Evolutionary conservation across 2,888 invertebrate genomes (phyloP).

Genomic region (Oscheius sp.): DNA sequence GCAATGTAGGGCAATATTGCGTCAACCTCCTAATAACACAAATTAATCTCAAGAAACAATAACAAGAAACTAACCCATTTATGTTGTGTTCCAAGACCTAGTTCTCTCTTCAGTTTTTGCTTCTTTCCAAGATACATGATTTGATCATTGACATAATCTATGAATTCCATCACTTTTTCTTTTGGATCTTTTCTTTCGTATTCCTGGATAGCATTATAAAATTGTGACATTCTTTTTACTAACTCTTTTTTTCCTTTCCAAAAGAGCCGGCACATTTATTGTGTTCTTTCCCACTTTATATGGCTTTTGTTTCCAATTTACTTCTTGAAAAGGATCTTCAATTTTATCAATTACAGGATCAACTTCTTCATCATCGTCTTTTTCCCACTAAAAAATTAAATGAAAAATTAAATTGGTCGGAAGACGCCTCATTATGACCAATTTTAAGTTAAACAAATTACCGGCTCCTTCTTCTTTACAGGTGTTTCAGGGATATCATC

Average conservation of each 20-base stretch:
- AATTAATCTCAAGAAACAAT: not conserved
- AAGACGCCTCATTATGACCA: too few species aligned
- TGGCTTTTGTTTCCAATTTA: constrained; percentile 23
- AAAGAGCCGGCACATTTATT: not conserved
- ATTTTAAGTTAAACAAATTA: too few species aligned
- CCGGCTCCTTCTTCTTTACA: constrained; percentile 5
- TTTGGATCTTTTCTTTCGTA: not conserved
- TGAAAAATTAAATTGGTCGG: not conserved
- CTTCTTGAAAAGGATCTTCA: constrained; percentile 27
- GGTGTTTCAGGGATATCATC: not conserved
- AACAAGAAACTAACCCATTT: constrained; percentile 10
- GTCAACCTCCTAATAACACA: constrained; percentile 13
- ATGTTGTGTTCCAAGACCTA: constrained; percentile 10
- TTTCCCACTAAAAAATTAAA: constrained; percentile 28
- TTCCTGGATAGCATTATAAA: not conserved
- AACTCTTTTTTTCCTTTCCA: constrained; percentile 13
- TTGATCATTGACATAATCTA: constrained; percentile 32
- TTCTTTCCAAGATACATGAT: constrained; percentile 11
- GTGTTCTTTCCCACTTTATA: not conserved
- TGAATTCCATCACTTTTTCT: constrained; percentile 28
- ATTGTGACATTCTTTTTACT: not conserved
- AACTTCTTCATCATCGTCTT: not conserved
- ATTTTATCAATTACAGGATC: not conserved
- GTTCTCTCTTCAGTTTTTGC: constrained; percentile 1
- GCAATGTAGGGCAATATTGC: constrained; percentile 17